Base-by-base conservation (phyloP, 2,888 invertebrate genomes). In the Caenorhabditis sp. region DNA sequence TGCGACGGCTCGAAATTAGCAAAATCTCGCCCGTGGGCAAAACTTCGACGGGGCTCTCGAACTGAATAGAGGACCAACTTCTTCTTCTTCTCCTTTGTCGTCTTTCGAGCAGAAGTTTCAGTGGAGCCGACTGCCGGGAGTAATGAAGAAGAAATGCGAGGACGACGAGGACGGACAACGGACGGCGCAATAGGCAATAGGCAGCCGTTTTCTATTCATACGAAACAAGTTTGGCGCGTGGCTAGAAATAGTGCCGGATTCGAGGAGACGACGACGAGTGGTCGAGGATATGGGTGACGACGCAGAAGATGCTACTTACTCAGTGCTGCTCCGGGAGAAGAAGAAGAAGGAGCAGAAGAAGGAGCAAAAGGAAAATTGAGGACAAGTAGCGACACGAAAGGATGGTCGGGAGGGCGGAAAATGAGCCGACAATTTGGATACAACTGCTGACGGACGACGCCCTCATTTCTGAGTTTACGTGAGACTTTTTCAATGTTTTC, bases 191-290 rank as follows among this genome's bases (percentile, higher is more conserved):
- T 26, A 26, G 40, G 55, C 53, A 53, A 53, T 51, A 55, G n/a
- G 28, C 74, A 65, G 74, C 50, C 60, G 60, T 76, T 65, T 74
- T 74, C 76, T 76, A 76, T 76, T 76, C 76, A 76, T 76, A 67
- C 76, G 76, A 76, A 76, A 76, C 76, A 74, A 74, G 65, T 74
- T 76, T 76, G 60, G 61, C 67, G 67, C 67, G 67, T 53, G 61
- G 69, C 44, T 20, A 26, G 44, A 65, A 22, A 58, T 13, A 77
- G 47, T 64, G 55, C 53, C 24, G 44, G 65, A 62, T 60, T 68
- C 40, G 50, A 28, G 24, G 67, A 80, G 72, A 61, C 67, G 68
- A 18, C 47, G 44, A 56, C 28, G n/a, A 61, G 35, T 37, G 47
- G 47, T 47, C 47, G 47, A 40, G 55, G 65, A 62, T 51, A 55